phyloP scores from a whole-genome alignment of 2,888 invertebrate species.

The Hydriomena furcata region DNA sequence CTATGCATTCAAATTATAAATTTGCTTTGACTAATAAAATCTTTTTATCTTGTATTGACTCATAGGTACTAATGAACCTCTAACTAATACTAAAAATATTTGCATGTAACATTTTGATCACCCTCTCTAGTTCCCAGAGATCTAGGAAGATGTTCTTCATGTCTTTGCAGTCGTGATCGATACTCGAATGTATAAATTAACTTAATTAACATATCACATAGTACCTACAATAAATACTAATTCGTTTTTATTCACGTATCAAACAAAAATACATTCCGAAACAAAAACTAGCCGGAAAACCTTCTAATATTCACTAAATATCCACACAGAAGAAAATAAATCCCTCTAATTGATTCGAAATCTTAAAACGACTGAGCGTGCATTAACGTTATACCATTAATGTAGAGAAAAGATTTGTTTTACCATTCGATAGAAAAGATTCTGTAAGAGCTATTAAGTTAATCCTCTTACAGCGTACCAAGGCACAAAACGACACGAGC shows the following conservation, averaged over 20 bases:
- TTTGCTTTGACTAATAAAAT: no score
- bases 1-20: no score
- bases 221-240: no score
- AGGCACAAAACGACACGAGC: slow-evolving; percentile 5
- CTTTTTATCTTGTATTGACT: no score
- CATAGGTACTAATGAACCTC: no score
- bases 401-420: slow-evolving; percentile 61
- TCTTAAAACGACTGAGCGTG: slow-evolving; percentile 29
- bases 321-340: slow-evolving; percentile 21
- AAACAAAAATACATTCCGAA: background rate
- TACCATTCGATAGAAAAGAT: slow-evolving; percentile 67
- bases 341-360: slow-evolving; percentile 35
- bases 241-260: background rate
- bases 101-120: no score
- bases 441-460: slow-evolving; percentile 70
- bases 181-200: no score
- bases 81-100: no score
- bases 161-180: no score
- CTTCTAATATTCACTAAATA: slow-evolving; percentile 5
- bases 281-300: background rate
- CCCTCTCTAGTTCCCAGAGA: no score
- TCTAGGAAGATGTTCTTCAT: no score
- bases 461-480: slow-evolving; percentile 49
- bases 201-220: no score
- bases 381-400: slow-evolving; percentile 38